phyloP scores from a whole-genome alignment of 2,797 vertebrate species.

The Calcarius lapponicus region DNA sequence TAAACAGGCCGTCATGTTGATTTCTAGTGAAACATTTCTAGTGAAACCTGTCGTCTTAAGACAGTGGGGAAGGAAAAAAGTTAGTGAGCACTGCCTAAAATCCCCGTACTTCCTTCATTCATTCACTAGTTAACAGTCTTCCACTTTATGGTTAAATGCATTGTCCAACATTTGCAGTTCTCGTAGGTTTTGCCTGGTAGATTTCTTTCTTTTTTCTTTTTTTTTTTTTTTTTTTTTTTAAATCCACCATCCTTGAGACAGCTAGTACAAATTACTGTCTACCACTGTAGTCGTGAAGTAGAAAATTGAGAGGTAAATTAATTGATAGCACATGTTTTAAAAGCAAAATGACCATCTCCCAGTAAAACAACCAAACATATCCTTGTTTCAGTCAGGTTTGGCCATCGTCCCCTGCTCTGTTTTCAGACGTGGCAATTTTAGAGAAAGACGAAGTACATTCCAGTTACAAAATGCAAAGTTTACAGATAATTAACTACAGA shows the following conservation, averaged over 20 bases:
- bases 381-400: neutral
- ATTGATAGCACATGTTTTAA: neutral
- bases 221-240: neutral
- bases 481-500: neutral
- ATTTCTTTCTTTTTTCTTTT: neutral
- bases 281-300: neutral
- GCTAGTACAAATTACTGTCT: neutral
- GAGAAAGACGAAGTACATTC: neutral
- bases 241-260: neutral
- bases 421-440: neutral
- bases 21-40: neutral
- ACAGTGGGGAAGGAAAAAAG: neutral
- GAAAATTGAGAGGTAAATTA: neutral
- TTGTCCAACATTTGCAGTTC: neutral
- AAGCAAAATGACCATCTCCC: neutral
- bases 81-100: neutral
- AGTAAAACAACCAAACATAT: neutral
- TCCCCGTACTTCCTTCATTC: neutral
- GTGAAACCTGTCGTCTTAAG: neutral
- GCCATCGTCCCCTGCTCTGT: neutral
- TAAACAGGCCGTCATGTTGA: fast-evolving
- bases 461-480: neutral
- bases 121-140: neutral
- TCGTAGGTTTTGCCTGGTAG: neutral
- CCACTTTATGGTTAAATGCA: neutral